Evolutionary conservation across 2,888 invertebrate genomes (phyloP).

Genomic region (Diabrotica balteata): DNA sequence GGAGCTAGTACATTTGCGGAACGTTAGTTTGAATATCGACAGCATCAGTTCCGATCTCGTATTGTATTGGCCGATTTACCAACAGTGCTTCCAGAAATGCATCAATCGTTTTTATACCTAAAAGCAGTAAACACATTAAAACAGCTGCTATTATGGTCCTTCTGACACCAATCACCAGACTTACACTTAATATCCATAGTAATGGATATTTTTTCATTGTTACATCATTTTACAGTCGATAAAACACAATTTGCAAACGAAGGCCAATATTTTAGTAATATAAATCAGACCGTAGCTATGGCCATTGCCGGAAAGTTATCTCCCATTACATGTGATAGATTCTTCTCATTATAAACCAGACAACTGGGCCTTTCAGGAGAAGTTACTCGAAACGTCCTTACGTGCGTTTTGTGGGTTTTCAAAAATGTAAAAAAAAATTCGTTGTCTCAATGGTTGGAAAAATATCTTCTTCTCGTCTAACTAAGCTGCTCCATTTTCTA

Average conservation of each 20-base stretch:
- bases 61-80: constrained; percentile 86
- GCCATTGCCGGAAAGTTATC: constrained; percentile 70
- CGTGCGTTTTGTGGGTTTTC: constrained; percentile 89
- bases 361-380: constrained; percentile 68
- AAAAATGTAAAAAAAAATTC: constrained; percentile 80
- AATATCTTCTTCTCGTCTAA: constrained; percentile 76
- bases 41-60: constrained; percentile 89
- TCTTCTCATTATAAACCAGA: constrained; percentile 63
- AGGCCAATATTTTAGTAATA: constrained; percentile 53
- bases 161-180: constrained; percentile 79
- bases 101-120: constrained; percentile 79
- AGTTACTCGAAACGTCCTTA: constrained; percentile 84
- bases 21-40: constrained; percentile 81
- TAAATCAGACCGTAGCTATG: constrained; percentile 73
- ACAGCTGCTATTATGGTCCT: constrained; percentile 79
- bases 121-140: constrained; percentile 85
- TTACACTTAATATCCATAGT: constrained; percentile 86
- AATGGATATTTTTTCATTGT: constrained; percentile 82
- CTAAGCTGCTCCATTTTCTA: constrained; percentile 82
- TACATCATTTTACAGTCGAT: constrained; percentile 73
- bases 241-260: constrained; percentile 50
- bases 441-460: constrained; percentile 83
- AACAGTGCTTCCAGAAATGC: constrained; percentile 77
- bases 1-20: constrained; percentile 73
- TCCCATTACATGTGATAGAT: constrained; percentile 56